These are phyloP conservation scores for Ondatra zibethicus DNA, from an alignment of 2,113 vertebrate species.

Conservation along the genomic window DNA sequence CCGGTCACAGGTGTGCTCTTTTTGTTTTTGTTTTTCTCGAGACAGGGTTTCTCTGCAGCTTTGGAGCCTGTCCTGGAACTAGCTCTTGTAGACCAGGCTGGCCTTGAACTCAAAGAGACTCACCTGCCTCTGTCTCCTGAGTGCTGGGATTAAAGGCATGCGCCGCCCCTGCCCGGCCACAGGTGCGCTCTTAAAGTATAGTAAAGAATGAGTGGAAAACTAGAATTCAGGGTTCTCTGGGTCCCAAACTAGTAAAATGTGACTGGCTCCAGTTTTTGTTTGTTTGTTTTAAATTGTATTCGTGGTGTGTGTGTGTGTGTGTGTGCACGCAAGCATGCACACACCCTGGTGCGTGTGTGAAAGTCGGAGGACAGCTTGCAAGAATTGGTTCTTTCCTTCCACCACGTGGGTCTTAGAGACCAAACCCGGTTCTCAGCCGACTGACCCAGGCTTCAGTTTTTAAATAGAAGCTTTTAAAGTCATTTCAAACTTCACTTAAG, in stretches of 20 bases:
- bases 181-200: too few relatives aligned
- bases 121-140: too few relatives aligned
- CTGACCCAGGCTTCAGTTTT: not conserved
- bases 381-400: not conserved
- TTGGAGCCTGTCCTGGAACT: too few relatives aligned
- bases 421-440: not conserved
- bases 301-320: not conserved
- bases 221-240: not conserved
- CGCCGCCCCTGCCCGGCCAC: too few relatives aligned
- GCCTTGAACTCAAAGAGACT: too few relatives aligned
- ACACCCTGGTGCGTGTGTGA: too few relatives aligned
- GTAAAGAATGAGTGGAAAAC: not conserved
- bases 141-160: too few relatives aligned
- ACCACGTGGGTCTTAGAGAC: not conserved
- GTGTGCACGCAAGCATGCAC: not conserved
- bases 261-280: not conserved
- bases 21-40: too few relatives aligned
- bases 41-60: too few relatives aligned
- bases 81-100: too few relatives aligned
- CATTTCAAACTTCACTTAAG: not conserved
- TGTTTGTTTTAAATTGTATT: not conserved
- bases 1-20: not conserved
- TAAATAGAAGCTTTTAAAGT: not conserved
- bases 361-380: not conserved
- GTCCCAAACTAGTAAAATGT: not conserved